Evolutionary conservation across 1,140 invertebrate genomes (phyloP), one percentile per base, ranked within the genome.

Genomic region (Drosophila aff.): DNA sequence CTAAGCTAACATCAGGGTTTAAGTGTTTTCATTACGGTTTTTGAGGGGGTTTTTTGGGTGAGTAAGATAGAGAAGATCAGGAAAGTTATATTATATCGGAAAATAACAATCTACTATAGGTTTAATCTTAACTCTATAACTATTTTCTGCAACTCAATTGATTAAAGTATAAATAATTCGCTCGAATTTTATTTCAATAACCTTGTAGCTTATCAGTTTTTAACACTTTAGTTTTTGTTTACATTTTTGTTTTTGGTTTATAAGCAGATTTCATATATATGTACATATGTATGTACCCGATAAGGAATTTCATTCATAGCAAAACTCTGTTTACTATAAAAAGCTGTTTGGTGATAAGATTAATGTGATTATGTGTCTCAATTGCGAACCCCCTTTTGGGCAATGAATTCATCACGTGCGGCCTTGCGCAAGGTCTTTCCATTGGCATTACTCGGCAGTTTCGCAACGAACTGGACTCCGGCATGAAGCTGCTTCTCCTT

Each of bases 381-480:
- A 52, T 33, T 15, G 50, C 50, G n/a, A 15, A 38, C 4, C 38
- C 23, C 36, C 13, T 44, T 18, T 18, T 44, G 10, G 57, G 57
- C 38, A 44, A n/a, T 1, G 6, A 23, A 63, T 7, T 11, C 7
- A 0, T 65, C 55, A 7, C 62, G 53, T 18, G 52, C 38, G 21
- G 38, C 18, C 18, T 61, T 31, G 33, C 49, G 49, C 36, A 41
- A 8, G 33, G 55, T 40, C 36, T 58, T 64, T 4, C 61, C 61
- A 64, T 59, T 64, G n/a, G 52, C 2, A 64, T 59, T 64, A 8
- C 33, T n/a, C 2, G 49, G 61, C 50, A 63, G 49, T 6, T 93
- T 92, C 13, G 95, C 92, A 4, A 95, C 55, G 83, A 96, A 95
- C 72, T 94, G 92, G 1, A 95, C 94, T 2, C 95, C 95, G 23